These are phyloP conservation scores for Accipiter cooperii DNA, from an alignment of 2,113 vertebrate species.

Conservation along the genomic window DNA sequence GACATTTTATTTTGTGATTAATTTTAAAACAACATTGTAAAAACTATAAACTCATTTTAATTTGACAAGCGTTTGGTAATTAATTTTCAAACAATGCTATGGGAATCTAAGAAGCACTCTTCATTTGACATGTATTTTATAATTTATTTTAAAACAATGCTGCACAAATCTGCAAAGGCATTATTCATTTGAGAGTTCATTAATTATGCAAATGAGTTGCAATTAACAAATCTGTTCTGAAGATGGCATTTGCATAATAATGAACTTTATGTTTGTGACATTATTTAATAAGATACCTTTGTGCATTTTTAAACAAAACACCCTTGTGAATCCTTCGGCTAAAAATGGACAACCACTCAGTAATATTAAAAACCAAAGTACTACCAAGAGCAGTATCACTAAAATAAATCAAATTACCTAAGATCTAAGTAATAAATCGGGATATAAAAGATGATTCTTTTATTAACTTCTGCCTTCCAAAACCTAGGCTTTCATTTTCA, in stretches of 20 bases:
- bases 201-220: slow-evolving; percentile 95
- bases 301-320: slow-evolving; percentile 78
- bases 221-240: slow-evolving; percentile 94
- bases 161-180: slow-evolving; percentile 87
- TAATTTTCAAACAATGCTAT: slow-evolving; percentile 80
- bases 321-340: slow-evolving; percentile 65
- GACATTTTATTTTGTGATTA: slow-evolving; percentile 80
- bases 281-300: slow-evolving; percentile 91
- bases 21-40: slow-evolving; percentile 77
- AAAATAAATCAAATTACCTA: slow-evolving; percentile 53
- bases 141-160: slow-evolving; percentile 90
- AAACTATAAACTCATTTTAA: slow-evolving; percentile 79
- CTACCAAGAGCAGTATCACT: slow-evolving; percentile 24
- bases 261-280: slow-evolving; percentile 87
- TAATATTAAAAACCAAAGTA: slow-evolving; percentile 49
- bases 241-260: slow-evolving; percentile 91
- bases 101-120: slow-evolving; percentile 76
- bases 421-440: slow-evolving; percentile 47
- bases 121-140: slow-evolving; percentile 86
- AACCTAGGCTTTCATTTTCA: slow-evolving; percentile 43
- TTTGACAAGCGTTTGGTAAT: slow-evolving; percentile 81
- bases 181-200: slow-evolving; percentile 94
- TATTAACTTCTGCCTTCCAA: slow-evolving; percentile 33
- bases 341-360: slow-evolving; percentile 60
- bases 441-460: slow-evolving; percentile 21